Evolutionary conservation across 2,113 vertebrate genomes (phyloP).

Genomic region (cat (Felis catus)): F.catus_Fca126_mat1.0 CM031414.1:31807001-31807500

Average conservation of each 20-base stretch:
- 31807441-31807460: conserved; percentile 60
- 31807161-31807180: background rate
- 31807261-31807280: background rate
- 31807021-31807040: background rate
- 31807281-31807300: background rate
- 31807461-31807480: conserved; percentile 33
- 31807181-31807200: background rate
- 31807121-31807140: background rate
- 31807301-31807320: background rate
- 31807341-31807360: background rate
- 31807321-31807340: background rate
- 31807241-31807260: background rate
- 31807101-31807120: background rate
- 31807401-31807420: background rate
- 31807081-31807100: background rate
- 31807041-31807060: background rate
- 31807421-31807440: background rate
- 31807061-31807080: background rate
- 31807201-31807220: background rate
- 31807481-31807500: conserved; percentile 70
- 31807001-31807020: background rate
- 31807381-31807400: background rate
- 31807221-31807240: background rate
- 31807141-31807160: background rate
- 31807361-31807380: background rate